Percentiles rank a stretch among this genome's conserved stretches.
Conservation (phyloP, 2,113 vertebrate genomes). For the Coptodon bakossiorum region DNA sequence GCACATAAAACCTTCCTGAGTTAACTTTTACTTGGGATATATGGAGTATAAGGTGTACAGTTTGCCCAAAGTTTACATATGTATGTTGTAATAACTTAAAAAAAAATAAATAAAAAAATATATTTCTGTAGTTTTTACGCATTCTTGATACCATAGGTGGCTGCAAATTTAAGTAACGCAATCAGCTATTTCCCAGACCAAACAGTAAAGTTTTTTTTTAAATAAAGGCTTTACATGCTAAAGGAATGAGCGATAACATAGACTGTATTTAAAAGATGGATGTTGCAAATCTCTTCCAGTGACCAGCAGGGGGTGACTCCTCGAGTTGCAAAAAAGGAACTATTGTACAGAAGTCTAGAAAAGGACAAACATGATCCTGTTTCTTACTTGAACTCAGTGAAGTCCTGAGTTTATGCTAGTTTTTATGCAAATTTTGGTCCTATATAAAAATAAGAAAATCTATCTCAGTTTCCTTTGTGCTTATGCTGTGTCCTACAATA, state of each 20-base stretch:
- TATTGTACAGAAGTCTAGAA: not conserved
- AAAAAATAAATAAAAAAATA: not conserved
- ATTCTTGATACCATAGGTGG: fast-evolving
- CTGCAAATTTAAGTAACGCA: not conserved
- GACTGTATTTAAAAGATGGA: not conserved
- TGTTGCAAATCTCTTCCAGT: not conserved
- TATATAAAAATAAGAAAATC: not conserved
- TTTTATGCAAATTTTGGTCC: not conserved
- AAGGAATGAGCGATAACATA: not conserved
- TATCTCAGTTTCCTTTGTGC: not conserved
- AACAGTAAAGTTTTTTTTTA: not conserved
- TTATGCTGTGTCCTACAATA: not conserved
- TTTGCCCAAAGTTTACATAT: not conserved
- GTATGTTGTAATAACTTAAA: not conserved
- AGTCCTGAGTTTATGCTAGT: not conserved
- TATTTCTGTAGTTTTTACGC: not conserved
- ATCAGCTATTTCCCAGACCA: not conserved
- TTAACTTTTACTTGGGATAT: not conserved
- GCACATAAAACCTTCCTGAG: not conserved
- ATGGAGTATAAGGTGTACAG: not conserved
- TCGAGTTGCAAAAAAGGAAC: not conserved
- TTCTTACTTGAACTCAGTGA: not conserved
- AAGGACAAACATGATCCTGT: not conserved
- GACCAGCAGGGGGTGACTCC: not conserved
- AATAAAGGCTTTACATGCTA: not conserved